These are phyloP conservation scores for Zoanthus gigantus DNA, from an alignment of 92 coral and sea anemone species.

Conservation along the genomic window DNA sequence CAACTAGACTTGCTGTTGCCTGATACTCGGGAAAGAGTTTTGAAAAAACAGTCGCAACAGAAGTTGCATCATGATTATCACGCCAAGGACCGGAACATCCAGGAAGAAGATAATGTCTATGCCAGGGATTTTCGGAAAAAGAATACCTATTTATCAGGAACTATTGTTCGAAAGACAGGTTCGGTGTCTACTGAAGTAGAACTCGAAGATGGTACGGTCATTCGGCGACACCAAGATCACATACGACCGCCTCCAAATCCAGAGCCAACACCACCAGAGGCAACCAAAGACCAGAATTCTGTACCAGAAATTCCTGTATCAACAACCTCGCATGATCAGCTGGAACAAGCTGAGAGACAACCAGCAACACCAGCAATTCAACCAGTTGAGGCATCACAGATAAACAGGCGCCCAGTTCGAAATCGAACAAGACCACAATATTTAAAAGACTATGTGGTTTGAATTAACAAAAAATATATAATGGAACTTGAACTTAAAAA, in stretches of 20 bases:
- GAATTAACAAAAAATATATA: background rate
- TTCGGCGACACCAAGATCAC: conserved; percentile 66
- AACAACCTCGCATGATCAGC: conserved; percentile 13
- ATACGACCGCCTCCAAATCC: conserved; percentile 34
- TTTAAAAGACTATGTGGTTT: conserved; percentile 4
- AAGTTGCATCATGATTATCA: conserved; percentile 69
- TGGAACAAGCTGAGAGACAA: background rate
- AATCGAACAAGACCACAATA: conserved; percentile 25
- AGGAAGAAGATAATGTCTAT: conserved; percentile 50
- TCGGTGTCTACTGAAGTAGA: conserved; percentile 57
- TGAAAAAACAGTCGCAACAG: conserved; percentile 61
- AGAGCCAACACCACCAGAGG: background rate
- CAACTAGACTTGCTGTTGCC: conserved; percentile 66
- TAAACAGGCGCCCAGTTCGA: background rate
- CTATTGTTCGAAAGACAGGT: conserved; percentile 57
- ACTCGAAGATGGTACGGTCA: conserved; percentile 56
- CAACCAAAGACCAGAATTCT: conserved; percentile 1
- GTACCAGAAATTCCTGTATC: conserved; percentile 5
- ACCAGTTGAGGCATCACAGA: too few relatives aligned
- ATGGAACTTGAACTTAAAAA: too few relatives aligned
- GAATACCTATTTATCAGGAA: conserved; percentile 66
- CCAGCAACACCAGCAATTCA: background rate
- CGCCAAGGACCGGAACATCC: conserved; percentile 54
- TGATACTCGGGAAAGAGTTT: conserved; percentile 43
- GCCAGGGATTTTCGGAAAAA: conserved; percentile 57